Base-by-base conservation (phyloP, 2,797 vertebrate species). In the Ctenopoma kingsleyae region DNA sequence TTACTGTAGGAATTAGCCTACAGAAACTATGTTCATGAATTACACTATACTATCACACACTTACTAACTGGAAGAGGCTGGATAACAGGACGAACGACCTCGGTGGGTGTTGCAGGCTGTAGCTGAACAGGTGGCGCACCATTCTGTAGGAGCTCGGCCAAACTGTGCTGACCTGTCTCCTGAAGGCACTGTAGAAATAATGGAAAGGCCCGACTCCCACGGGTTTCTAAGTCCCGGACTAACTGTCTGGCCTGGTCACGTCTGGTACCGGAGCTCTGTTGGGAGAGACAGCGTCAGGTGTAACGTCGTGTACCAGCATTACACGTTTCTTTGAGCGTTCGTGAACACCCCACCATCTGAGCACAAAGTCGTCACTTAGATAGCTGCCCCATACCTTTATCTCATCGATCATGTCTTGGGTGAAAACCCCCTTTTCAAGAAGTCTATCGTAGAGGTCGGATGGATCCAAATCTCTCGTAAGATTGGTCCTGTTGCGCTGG, bases 351-450 rank as follows among this genome's bases (percentile, higher is more conserved):
- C 5, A 27, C 27, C 57, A 32, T 36, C 5, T 1, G 9, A n/a
- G n/a, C n/a, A 17, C 3, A 13, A 16, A 2, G 6, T 2, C 0
- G 11, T 7, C 19, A 47, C 70, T 7, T 4, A 35, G 13, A 41
- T 4, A 40, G 16, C 27, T 30, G 11, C 5, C 8, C 2, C 38
- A 27, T 73, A 98, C 98, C 96, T 95, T 92, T 74, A 99, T 95
- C 80, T 97, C 95, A 72, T 99, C 96, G 44, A 99, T 86, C 96
- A 98, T 98, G 81, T 95, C 91, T 0, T 89, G 87, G 8, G 91
- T 96, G 85, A 99, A 99, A 54, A 99, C 68, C 1, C 91, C 94
- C 0, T 90, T 94, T 44, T 81, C 83, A 54, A 95, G 57, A 55
- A 99, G 94, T 15, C 67, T 87, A 9, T 94, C 96, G 80, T 93